Evolutionary conservation across 1,140 invertebrate species (phyloP), one percentile per base, ranked within the genome.

Genomic region (Pristionchus pacificus): DNA sequence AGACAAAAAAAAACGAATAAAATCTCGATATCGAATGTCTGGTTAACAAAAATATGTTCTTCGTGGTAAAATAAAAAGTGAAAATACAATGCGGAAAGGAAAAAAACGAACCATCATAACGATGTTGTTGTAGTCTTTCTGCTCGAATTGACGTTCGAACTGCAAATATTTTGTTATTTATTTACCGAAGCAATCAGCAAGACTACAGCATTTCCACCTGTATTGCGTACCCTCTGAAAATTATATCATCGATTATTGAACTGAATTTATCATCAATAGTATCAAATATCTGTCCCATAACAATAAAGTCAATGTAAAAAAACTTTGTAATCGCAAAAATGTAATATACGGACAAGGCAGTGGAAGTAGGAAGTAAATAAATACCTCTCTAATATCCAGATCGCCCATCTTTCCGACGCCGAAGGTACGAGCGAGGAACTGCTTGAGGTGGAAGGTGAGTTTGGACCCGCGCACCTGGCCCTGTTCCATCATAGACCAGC

Each of bases 401-500:
- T 82, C 76, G 10, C 70, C 68, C 2, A 71, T 77, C 49, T 65
- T 80, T 15, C 80, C 82, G 33, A 81, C 81, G 70, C 79, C 81
- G 65, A 83, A 83, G 13, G 76, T 80, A 31, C 81, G 75, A 27
- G 77, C 73, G 38, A 83, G 74, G 65, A 81, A 82, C 72, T 84
- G 82, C 64, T 83, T 83, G 31, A 83, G 65, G 68, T 83, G 81
- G 73, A 80, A 83, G 19, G 79, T 82, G 59, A 83, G 75, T 58
- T 83, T 84, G 30, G 70, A 62, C 55, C 77, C 80, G 38, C 79
- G 79, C 27, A 78, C 77, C 58, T 83, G 82, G 6, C 81, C 81
- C 69, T 83, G 81, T 62, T 83, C 81, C 81, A 83, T 83, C 81
- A 83, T 83, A 24, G 82, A 84, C 68, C 80, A 83, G 14, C 80